Conservation (phyloP, 1,140 invertebrate species). For the Drosophila eugracilis region DNA sequence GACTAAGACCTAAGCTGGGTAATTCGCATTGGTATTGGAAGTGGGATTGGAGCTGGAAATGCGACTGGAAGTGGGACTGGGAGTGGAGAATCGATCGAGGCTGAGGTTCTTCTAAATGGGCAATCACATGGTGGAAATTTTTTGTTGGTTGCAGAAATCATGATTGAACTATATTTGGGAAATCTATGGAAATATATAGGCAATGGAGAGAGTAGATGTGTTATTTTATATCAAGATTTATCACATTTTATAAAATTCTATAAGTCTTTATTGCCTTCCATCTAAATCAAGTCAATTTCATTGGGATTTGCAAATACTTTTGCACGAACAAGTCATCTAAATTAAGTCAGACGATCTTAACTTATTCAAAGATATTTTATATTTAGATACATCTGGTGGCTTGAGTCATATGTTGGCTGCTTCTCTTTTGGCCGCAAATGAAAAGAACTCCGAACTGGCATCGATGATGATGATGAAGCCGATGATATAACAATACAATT, state of each 20-base stretch:
- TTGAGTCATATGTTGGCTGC: slow-evolving; percentile 21
- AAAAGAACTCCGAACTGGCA: slow-evolving; percentile 14
- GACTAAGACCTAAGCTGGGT: slow-evolving; percentile 25
- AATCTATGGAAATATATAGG: background rate
- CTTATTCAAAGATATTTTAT: slow-evolving; percentile 14
- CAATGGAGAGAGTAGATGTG: background rate
- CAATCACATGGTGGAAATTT: slow-evolving; percentile 5
- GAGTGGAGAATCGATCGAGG: slow-evolving; percentile 42
- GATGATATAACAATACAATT: slow-evolving; percentile 78
- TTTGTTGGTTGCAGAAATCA: background rate
- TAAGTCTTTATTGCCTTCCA: background rate
- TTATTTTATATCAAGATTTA: background rate
- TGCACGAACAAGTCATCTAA: slow-evolving; percentile 4
- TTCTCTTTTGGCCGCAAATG: background rate
- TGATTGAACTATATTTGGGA: slow-evolving; percentile 36
- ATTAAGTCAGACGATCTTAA: slow-evolving; percentile 28
- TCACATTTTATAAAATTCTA: background rate
- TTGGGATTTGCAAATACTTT: slow-evolving; percentile 10
- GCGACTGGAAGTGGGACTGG: slow-evolving; percentile 33
- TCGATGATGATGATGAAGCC: slow-evolving; percentile 29
- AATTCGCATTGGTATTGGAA: slow-evolving; percentile 45
- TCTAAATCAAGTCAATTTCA: background rate
- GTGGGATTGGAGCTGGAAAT: slow-evolving; percentile 42
- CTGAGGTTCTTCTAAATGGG: slow-evolving; percentile 40
- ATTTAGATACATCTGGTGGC: slow-evolving; percentile 11